These are phyloP conservation scores for Pituophis catenifer DNA, from an alignment of 2,113 vertebrate genomes.

Conservation along the genomic window DNA sequence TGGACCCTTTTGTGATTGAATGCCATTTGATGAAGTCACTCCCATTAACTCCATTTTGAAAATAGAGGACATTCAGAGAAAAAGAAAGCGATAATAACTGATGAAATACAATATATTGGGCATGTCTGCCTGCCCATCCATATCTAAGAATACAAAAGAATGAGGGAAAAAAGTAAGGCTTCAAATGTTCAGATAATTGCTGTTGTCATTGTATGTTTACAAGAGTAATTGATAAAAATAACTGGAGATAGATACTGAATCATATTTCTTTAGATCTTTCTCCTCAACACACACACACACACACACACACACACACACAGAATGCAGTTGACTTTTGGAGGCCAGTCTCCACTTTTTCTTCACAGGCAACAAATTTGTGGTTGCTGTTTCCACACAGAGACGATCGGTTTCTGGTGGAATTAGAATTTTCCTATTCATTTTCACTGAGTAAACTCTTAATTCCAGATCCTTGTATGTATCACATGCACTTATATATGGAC, in stretches of 20 bases:
- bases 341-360: not conserved
- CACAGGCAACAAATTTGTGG: not conserved
- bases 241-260: not conserved
- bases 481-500: not conserved
- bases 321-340: not conserved
- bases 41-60: not conserved
- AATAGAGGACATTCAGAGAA: not conserved
- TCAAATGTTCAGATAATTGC: not conserved
- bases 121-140: not conserved
- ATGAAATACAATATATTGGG: not conserved
- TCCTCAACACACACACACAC: not conserved
- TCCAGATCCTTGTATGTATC: not conserved
- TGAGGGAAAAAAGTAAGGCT: not conserved
- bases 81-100: not conserved
- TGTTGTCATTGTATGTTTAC: not conserved
- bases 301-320: not conserved
- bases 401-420: not conserved
- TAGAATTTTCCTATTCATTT: not conserved
- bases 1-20: not conserved
- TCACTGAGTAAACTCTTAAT: not conserved
- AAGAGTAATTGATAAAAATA: not conserved
- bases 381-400: not conserved
- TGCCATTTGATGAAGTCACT: slow-evolving; percentile 3
- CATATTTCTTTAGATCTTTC: not conserved
- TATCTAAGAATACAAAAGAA: not conserved